Base-by-base conservation (phyloP, 2,113 vertebrate genomes). In the Aplodontia rufa region DNA sequence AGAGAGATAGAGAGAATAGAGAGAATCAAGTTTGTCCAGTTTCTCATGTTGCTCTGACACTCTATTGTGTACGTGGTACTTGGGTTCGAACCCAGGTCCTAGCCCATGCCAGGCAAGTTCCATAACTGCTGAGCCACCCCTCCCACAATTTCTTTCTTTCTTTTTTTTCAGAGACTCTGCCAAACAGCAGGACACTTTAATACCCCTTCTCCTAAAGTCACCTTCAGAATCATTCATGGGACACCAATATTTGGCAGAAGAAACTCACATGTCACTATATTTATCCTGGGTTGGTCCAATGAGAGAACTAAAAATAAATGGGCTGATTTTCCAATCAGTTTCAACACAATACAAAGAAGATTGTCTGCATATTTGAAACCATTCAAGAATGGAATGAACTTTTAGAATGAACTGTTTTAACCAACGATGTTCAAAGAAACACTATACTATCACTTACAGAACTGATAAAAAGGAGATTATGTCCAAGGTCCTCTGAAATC, bases 161-260 rank as follows among this genome's bases (percentile, higher is more conserved):
- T 62, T 93, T 68, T 45, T 75, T 37, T 51, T 14, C 40, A 71
- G 1, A 80, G 47, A 86, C 68, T 35, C 10, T 69, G 51, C 22
- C 53, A 79, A 8, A 53, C 16, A 55, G 24, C 12, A 90, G 82
- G 89, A 45, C 12, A 76, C 37, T 55, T 28, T 37, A 66, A 69
- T 11, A 3, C 60, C 6, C 62, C 32, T 26, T 53, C 26, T 88
- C 62, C 10, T 86, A 68, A 8, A 95, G 20, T 58, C 32, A 80
- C 42, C 86, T 91, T 81, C 68, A 87, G 4, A 95, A 53, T 89
- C 19, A 49, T 62, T 66, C 32, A 37, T 19, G 47, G 13, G n/a
- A 40, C 86, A 84, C 17, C 45, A 91, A 78, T 40, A 93, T 86
- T 93, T 90, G 51, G 20, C 19, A 91, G 62, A 91, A 74, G 58